Base-by-base conservation (phyloP, 2,797 vertebrate genomes). In the Strix occidentalis region DNA sequence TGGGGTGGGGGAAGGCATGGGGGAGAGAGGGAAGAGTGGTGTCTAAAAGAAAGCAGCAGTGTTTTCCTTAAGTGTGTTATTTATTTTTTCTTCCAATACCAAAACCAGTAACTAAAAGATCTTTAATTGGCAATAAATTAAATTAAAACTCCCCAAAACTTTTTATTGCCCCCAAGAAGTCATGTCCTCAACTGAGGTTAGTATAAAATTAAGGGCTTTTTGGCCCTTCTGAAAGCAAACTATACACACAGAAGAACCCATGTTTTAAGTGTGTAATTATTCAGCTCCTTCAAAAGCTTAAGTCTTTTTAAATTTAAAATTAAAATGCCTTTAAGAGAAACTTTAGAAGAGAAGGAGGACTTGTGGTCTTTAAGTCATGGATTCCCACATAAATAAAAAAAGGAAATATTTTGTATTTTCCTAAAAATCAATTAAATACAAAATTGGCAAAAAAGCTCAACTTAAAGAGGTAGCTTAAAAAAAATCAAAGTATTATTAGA, bases 391-490 rank as follows among this genome's bases (percentile, higher is more conserved):
- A 89, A 84, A 79, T 33, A 45, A 60, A 72, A 72, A 56, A 29
- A 39, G 10, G 9, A 92, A 92, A 10, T 70, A 45, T 64, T 84
- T 15, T 13, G 6, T 46, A 46, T 24, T 81, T 94, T 71, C 45
- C 50, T 51, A 91, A 68, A 84, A 83, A 68, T 64, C 58, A 70
- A 29, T 71, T 89, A 80, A 92, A 88, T 84, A 83, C 7, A 85
- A 79, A 86, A 87, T 9, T 51, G 29, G 87, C 41, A 31, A 58
- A 68, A 87, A 66, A 66, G 8, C 14, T 91, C 53, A 91, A 88
- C 60, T 53, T 63, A 90, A 92, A 81, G 89, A 97, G 90, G 87
- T 95, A 94, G 61, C 20, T 92, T 70, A 72, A 78, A 75, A 81
- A 75, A 75, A 72, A n/a, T 25, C 18, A 24, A 95, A 86, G 39